Evolutionary conservation across 2,113 vertebrate species (phyloP).

Genomic region (Chelonoidis abingdonii): DNA sequence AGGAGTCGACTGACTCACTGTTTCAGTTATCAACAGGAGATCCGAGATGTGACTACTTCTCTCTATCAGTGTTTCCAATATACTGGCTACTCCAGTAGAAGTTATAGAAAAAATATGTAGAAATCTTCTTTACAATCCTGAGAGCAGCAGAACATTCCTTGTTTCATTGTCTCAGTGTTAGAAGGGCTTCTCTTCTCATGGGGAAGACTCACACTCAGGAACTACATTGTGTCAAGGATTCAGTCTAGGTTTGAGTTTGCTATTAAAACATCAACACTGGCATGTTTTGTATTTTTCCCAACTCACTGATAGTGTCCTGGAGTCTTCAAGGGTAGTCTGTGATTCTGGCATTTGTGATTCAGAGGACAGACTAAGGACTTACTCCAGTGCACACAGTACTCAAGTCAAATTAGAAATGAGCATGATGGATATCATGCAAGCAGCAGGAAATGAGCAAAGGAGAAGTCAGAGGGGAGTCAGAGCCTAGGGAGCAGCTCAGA

Average conservation of each 20-base stretch:
- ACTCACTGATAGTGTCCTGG: not conserved
- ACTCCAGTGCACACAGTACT: fast-evolving
- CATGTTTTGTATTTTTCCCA: not conserved
- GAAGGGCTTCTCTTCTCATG: not conserved
- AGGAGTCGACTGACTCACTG: not conserved
- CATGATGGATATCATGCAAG: not conserved
- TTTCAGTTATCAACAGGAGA: not conserved
- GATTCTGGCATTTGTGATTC: not conserved
- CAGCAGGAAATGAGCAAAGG: not conserved
- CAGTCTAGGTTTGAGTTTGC: not conserved
- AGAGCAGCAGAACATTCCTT: not conserved
- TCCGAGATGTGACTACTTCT: not conserved
- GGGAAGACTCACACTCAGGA: not conserved
- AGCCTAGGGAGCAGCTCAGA: not conserved
- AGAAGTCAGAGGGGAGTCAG: not conserved
- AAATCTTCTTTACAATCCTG: not conserved
- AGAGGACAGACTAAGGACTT: not conserved
- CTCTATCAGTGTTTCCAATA: not conserved
- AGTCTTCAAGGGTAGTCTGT: not conserved
- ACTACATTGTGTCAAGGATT: not conserved
- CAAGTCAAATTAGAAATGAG: not conserved
- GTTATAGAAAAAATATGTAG: not conserved
- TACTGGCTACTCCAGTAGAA: not conserved
- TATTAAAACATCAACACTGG: not conserved
- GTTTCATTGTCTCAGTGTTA: not conserved